These are phyloP conservation scores for Andinoacara biseriatus DNA, from an alignment of 2,113 vertebrate genomes.

Conservation along the genomic window DNA sequence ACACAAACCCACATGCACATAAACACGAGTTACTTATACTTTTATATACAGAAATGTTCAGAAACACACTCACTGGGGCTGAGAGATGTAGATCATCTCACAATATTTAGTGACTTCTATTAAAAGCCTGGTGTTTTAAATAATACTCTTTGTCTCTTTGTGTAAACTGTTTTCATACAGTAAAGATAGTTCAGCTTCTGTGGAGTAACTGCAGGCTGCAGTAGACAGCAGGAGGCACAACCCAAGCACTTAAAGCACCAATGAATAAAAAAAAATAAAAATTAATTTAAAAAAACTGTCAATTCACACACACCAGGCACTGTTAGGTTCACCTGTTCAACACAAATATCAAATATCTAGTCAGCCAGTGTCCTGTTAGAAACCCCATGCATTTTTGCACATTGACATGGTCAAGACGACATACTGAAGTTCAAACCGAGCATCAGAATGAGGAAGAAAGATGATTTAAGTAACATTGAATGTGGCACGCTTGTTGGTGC, in stretches of 20 bases:
- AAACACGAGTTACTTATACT: background rate
- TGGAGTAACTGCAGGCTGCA: background rate
- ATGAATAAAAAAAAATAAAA: no score
- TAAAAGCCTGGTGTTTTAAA: background rate
- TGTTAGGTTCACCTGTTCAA: no score
- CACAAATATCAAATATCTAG: no score
- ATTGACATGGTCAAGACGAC: background rate
- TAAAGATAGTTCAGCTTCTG: background rate
- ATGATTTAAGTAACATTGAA: no score
- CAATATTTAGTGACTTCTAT: background rate
- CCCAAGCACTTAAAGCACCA: no score
- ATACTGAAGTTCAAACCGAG: no score
- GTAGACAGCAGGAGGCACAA: background rate
- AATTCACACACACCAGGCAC: no score
- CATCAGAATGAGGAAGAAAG: no score
- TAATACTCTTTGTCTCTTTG: background rate
- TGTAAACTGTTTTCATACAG: background rate
- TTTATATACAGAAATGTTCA: background rate
- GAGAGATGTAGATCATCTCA: background rate
- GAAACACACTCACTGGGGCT: background rate
- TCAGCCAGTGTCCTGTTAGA: no score
- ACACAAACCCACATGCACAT: background rate
- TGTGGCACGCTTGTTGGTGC: background rate
- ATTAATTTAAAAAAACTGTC: no score
- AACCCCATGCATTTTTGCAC: background rate